These are phyloP conservation scores for Podabrus alpinus DNA, from an alignment of 2,888 invertebrate species.

Conservation along the genomic window DNA sequence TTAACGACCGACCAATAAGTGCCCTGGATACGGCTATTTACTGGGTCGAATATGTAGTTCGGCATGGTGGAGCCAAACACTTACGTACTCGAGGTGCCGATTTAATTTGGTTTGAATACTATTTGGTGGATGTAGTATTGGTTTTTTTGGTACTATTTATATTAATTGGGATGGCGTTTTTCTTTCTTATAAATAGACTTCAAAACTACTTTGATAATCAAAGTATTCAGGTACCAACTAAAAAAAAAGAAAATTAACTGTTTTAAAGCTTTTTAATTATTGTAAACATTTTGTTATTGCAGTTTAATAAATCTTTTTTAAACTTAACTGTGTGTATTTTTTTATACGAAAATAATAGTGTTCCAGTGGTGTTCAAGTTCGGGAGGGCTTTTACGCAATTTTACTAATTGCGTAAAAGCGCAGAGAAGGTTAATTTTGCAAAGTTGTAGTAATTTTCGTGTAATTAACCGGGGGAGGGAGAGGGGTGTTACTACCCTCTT, in stretches of 20 bases:
- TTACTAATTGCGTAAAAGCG: no score
- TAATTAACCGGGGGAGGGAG: no score
- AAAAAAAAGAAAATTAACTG: neutral
- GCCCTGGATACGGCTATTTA: slow-evolving; percentile 32
- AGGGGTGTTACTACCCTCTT: no score
- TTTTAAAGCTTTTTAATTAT: neutral
- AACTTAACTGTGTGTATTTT: neutral
- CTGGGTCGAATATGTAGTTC: slow-evolving; percentile 34
- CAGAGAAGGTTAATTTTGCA: no score
- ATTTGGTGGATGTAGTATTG: slow-evolving; percentile 29
- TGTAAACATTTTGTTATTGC: neutral
- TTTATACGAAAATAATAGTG: no score
- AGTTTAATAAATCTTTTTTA: neutral
- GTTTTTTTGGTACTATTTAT: slow-evolving; percentile 9
- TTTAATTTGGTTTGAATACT: slow-evolving; percentile 31
- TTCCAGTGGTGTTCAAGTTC: no score
- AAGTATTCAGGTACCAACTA: neutral
- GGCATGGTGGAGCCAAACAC: slow-evolving; percentile 30
- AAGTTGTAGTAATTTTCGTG: no score
- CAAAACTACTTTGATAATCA: slow-evolving; percentile 14
- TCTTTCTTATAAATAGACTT: neutral
- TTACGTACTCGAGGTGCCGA: slow-evolving; percentile 26
- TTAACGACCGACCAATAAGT: slow-evolving; percentile 28
- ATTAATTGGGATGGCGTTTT: neutral
- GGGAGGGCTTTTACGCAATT: no score